These are phyloP conservation scores for Riptortus pedestris DNA, from an alignment of 1,140 invertebrate species.

Conservation along the genomic window DNA sequence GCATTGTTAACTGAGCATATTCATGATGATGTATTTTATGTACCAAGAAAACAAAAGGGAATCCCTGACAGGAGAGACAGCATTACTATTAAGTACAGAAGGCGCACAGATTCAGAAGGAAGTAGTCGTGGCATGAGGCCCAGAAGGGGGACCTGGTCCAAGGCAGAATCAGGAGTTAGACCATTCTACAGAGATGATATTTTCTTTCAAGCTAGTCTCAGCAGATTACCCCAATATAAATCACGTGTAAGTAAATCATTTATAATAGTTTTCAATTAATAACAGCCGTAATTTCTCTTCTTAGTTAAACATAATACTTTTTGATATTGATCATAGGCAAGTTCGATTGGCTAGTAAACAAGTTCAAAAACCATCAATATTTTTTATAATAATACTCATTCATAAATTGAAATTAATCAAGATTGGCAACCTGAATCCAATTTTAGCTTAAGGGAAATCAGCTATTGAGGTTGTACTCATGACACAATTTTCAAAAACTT, in stretches of 20 bases:
- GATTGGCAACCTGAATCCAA: too few species aligned
- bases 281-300: too few species aligned
- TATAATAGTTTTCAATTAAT: too few species aligned
- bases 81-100: conserved; percentile 23
- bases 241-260: conserved; percentile 45
- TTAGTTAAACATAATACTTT: too few species aligned
- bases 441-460: too few species aligned
- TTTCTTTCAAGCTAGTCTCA: conserved; percentile 75
- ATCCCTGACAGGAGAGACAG: conserved; percentile 2
- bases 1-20: conserved; percentile 40
- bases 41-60: conserved; percentile 32
- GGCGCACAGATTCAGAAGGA: conserved; percentile 30
- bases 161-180: conserved; percentile 43
- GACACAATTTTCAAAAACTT: too few species aligned
- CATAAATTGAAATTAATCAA: too few species aligned
- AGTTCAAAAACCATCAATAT: too few species aligned
- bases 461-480: too few species aligned
- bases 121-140: conserved; percentile 34
- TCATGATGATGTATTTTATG: conserved; percentile 35
- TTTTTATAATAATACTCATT: too few species aligned
- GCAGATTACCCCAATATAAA: conserved; percentile 67
- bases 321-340: too few species aligned
- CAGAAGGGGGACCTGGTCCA: conserved; percentile 35
- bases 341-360: too few species aligned
- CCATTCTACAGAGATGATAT: conserved; percentile 79